Percentiles rank a stretch among this genome's conserved stretches.
Evolutionary conservation across 1,140 invertebrate species (phyloP).

Genomic region (Bombus fervidus): DNA sequence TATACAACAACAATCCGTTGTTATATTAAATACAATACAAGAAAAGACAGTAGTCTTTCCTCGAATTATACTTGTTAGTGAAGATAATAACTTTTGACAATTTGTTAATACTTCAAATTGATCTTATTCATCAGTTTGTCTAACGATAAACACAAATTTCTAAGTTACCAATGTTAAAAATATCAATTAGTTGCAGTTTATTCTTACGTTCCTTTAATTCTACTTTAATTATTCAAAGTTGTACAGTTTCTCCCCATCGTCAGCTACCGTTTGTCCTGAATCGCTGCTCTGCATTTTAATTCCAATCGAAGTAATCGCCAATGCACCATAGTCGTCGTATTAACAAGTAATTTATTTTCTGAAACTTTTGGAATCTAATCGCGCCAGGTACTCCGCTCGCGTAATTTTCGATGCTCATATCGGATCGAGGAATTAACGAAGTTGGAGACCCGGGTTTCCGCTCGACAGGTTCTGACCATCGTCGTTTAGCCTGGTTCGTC

Average conservation of each 20-base stretch:
- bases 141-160: no score
- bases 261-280: neutral
- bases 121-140: no score
- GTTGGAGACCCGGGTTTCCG: neutral
- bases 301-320: neutral
- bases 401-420: constrained; percentile 17
- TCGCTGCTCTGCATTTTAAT: neutral
- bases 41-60: no score
- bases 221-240: neutral
- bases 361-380: constrained; percentile 15
- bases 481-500: neutral
- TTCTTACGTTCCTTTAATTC: no score
- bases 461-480: neutral
- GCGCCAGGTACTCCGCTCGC: neutral
- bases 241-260: neutral
- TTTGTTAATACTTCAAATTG: no score
- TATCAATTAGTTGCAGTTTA: no score
- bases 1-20: no score
- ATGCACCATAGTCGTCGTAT: neutral
- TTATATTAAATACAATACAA: no score
- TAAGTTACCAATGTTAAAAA: no score
- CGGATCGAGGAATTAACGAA: constrained; percentile 11
- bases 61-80: no score
- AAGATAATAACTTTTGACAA: no score
- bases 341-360: constrained; percentile 13